Conservation (phyloP, 2,113 vertebrate species). For the Pseudolaguvia tuberculata region DNA sequence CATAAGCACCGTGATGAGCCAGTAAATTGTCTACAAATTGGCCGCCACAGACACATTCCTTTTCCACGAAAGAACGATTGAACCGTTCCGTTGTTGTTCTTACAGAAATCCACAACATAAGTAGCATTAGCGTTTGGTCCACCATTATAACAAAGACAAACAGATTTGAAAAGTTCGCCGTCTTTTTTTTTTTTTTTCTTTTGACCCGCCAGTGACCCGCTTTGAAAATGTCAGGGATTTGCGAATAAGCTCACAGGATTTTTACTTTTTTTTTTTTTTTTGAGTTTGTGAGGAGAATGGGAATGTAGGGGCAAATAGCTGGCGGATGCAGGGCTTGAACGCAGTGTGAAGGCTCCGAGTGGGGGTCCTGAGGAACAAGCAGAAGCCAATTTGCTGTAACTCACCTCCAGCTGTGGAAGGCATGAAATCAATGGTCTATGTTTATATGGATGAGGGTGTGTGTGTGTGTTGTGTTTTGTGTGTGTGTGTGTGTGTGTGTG, state of each 20-base stretch:
- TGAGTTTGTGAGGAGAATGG: constrained; percentile 38
- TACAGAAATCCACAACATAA: not conserved
- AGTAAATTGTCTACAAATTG: constrained; percentile 9
- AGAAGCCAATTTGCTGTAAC: constrained; percentile 63
- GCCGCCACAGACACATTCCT: not conserved
- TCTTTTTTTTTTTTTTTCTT: not conserved
- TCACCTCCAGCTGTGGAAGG: constrained; percentile 63
- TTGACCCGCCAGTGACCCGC: not conserved
- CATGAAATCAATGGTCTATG: constrained; percentile 58
- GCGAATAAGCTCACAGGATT: constrained; percentile 17
- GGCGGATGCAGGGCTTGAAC: constrained; percentile 59
- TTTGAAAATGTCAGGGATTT: constrained; percentile 20
- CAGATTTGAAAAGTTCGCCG: not conserved
- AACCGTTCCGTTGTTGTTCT: not conserved
- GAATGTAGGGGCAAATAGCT: constrained; percentile 53
- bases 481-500: not conserved
- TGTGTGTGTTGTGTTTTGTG: not conserved
- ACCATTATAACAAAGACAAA: constrained; percentile 16
- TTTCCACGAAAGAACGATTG: not conserved
- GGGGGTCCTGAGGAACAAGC: constrained; percentile 59
- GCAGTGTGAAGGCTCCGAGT: constrained; percentile 56
- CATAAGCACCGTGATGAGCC: not conserved
- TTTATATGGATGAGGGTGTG: constrained; percentile 50
- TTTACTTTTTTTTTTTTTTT: constrained; percentile 22
- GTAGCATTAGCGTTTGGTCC: constrained; percentile 2